These are phyloP conservation scores for Hyppa rectilinea DNA, from an alignment of 2,888 invertebrate species.

Conservation along the genomic window DNA sequence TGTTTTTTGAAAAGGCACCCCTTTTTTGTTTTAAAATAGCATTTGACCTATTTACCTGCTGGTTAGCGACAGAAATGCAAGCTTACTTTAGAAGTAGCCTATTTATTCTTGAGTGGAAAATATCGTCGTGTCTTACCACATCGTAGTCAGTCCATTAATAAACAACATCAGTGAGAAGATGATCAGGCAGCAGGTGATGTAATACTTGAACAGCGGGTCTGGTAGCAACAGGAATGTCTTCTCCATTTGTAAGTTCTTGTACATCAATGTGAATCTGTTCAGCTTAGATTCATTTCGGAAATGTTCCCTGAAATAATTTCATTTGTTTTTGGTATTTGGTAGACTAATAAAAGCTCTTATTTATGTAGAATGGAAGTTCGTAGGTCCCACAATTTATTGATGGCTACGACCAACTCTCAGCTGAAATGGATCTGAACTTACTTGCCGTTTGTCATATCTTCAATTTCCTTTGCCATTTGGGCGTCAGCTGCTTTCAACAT, in stretches of 20 bases:
- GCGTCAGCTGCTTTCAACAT: conserved; percentile 93
- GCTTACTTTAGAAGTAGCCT: not conserved
- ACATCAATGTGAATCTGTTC: conserved; percentile 88
- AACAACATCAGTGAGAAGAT: conserved; percentile 80
- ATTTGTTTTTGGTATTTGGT: not conserved
- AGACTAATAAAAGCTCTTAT: not conserved
- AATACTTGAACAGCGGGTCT: conserved; percentile 97
- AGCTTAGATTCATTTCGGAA: conserved; percentile 91
- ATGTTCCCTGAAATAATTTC: conserved; percentile 91
- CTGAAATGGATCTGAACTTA: conserved; percentile 68
- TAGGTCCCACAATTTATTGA: conserved; percentile 5
- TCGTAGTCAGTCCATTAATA: conserved; percentile 84
- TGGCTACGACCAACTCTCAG: not conserved
- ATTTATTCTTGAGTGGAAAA: not conserved
- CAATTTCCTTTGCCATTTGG: conserved; percentile 95
- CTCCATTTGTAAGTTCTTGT: conserved; percentile 91
- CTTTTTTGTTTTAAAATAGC: no score
- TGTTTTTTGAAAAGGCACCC: no score
- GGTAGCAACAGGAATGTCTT: conserved; percentile 93
- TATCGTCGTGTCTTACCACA: conserved; percentile 77
- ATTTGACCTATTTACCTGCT: not conserved
- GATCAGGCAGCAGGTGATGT: conserved; percentile 84
- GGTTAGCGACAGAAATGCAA: not conserved
- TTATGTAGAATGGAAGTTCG: not conserved
- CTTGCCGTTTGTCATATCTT: conserved; percentile 96